phyloP scores from a whole-genome alignment of 2,797 vertebrate genomes.

The Heterohyrax brucei region DNA sequence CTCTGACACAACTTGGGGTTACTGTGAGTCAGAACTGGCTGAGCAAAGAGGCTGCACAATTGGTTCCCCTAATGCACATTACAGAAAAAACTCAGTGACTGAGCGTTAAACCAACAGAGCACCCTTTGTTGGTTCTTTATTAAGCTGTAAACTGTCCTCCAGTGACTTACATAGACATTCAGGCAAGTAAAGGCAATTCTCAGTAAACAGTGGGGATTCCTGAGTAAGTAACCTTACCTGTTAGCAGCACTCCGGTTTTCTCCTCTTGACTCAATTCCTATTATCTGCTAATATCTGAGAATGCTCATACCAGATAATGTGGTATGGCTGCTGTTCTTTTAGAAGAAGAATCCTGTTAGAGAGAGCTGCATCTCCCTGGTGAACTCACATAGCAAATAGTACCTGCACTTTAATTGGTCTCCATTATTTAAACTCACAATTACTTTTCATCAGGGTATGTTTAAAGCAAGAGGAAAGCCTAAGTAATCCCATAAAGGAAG shows the following conservation, averaged over 20 bases:
- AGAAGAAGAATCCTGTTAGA: not conserved
- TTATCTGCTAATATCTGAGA: not conserved
- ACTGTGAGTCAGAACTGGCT: not conserved
- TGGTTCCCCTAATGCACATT: not conserved
- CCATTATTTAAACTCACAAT: slow-evolving; percentile 63
- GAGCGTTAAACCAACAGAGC: not conserved
- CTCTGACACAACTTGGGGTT: not conserved
- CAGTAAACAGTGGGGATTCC: not conserved
- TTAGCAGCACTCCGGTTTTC: slow-evolving; percentile 1
- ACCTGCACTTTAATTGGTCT: slow-evolving; percentile 64
- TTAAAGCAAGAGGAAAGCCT: slow-evolving; percentile 59
- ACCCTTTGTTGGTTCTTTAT: not conserved
- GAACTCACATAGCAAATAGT: slow-evolving; percentile 11
- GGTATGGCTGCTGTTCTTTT: not conserved
- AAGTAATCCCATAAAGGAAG: slow-evolving; percentile 65
- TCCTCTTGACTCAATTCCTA: not conserved
- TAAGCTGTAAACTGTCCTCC: slow-evolving; percentile 21
- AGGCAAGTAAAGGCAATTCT: not conserved
- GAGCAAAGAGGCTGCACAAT: not conserved
- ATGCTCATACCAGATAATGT: not conserved
- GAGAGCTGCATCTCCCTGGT: not conserved
- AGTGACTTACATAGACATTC: not conserved
- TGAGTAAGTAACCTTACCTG: slow-evolving; percentile 32
- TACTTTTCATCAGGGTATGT: slow-evolving; percentile 72
- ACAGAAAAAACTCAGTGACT: not conserved